phyloP scores from a whole-genome alignment of 2,888 invertebrate genomes.

The Tinea semifulvella region DNA sequence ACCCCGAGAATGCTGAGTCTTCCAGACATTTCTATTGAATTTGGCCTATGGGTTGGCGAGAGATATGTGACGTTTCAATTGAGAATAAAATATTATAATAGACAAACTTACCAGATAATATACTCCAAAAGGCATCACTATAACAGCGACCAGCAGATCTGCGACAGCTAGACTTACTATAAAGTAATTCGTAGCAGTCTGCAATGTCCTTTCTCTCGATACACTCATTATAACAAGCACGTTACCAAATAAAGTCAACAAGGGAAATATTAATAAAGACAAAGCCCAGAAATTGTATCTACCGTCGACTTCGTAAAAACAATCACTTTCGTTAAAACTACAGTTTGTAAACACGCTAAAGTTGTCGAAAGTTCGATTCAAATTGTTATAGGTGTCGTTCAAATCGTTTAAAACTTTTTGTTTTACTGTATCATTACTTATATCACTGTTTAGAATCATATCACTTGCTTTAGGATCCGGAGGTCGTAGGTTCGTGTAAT shows the following conservation, averaged over 20 bases:
- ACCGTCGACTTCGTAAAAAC: conserved; percentile 35
- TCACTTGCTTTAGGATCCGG: neutral
- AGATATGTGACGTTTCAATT: too few relatives aligned
- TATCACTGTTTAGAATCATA: conserved; percentile 32
- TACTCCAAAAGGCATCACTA: conserved; percentile 99
- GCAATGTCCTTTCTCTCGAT: conserved; percentile 86
- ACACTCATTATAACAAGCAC: conserved; percentile 96
- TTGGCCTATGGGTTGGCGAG: too few relatives aligned
- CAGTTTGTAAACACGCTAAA: neutral
- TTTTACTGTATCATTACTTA: conserved; percentile 10
- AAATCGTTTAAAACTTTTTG: conserved; percentile 3
- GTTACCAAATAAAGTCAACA: conserved; percentile 95
- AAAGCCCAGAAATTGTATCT: conserved; percentile 86
- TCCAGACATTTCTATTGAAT: too few relatives aligned
- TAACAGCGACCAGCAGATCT: conserved; percentile 94
- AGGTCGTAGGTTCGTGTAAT: neutral
- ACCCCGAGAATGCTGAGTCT: too few relatives aligned
- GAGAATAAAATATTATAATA: too few relatives aligned
- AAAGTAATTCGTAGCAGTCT: conserved; percentile 98
- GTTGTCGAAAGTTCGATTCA: conserved; percentile 7
- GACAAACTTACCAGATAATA: conserved; percentile 92
- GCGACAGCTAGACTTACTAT: conserved; percentile 97
- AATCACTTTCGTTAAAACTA: conserved; percentile 18
- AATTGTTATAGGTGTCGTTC: neutral
- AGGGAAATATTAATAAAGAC: conserved; percentile 87